Percentiles rank a stretch among this genome's conserved stretches.
phyloP scores from a whole-genome alignment of 2,797 vertebrate genomes.

The Geotrypetes seraphini region DNA sequence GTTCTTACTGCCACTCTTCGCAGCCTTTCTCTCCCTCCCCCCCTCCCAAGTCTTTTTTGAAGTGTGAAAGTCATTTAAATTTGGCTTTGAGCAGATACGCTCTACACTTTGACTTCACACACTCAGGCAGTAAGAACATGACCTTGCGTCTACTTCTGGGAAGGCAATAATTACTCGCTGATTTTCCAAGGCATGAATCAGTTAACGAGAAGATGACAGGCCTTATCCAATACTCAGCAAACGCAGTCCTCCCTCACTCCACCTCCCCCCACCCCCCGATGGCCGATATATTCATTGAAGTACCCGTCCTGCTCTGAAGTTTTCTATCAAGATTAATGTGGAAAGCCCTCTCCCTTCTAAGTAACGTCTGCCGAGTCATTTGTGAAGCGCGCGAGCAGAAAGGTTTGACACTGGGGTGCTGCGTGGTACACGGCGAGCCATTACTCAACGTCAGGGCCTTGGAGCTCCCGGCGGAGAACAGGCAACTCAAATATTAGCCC shows the following conservation, averaged over 20 bases:
- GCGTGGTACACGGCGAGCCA: neutral
- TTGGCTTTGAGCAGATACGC: too few relatives aligned
- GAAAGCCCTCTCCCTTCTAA: neutral
- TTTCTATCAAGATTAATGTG: neutral
- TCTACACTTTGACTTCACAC: too few relatives aligned
- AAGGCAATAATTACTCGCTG: neutral
- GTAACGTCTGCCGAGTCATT: constrained; percentile 11
- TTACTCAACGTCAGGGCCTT: constrained; percentile 1
- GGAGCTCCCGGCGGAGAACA: neutral
- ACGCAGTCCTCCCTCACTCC: constrained; percentile 1
- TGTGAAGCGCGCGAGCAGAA: constrained; percentile 1
- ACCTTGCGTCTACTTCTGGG: too few relatives aligned
- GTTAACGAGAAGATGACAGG: constrained; percentile 11
- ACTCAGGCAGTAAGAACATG: too few relatives aligned
- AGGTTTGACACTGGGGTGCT: neutral
- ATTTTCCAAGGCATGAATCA: constrained; percentile 7
- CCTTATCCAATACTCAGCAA: neutral
- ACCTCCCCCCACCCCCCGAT: neutral
- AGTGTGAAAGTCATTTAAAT: too few relatives aligned
- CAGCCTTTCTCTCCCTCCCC: too few relatives aligned
- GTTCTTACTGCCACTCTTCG: too few relatives aligned
- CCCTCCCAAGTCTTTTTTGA: too few relatives aligned
- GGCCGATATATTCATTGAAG: neutral
- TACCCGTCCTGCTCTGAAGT: neutral
- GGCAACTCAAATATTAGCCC: constrained; percentile 3